A percentile compares a stretch with the other conserved stretches of the same genome.
Conservation (phyloP, 2,113 vertebrate species). For the Tauraco erythrolophus region DNA sequence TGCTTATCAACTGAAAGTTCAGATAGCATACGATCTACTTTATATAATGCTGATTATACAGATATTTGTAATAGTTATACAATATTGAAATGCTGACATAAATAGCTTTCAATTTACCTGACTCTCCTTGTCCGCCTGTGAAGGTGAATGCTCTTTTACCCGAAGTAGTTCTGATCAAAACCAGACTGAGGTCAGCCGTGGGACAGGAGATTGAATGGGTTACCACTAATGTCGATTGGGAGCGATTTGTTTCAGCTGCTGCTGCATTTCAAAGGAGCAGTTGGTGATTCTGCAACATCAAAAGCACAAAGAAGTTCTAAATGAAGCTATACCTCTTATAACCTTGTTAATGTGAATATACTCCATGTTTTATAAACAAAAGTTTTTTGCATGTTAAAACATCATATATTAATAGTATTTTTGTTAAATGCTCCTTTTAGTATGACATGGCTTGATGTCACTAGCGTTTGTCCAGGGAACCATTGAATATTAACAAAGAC, state of each 20-base stretch:
- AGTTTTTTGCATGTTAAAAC: background rate
- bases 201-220: slow-evolving; percentile 56
- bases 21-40: background rate
- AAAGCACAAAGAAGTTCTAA: slow-evolving; percentile 3
- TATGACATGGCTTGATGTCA: background rate
- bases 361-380: background rate
- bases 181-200: slow-evolving; percentile 38
- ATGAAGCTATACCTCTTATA: background rate
- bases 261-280: slow-evolving; percentile 36
- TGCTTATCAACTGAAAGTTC: background rate
- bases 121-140: slow-evolving; percentile 44
- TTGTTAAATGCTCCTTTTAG: background rate
- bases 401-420: background rate
- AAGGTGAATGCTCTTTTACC: slow-evolving; percentile 44
- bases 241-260: slow-evolving; percentile 58
- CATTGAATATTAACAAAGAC: background rate
- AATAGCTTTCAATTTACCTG: slow-evolving; percentile 40
- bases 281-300: slow-evolving; percentile 27
- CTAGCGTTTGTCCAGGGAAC: background rate
- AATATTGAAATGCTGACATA: slow-evolving; percentile 16
- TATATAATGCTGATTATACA: background rate
- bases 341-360: background rate
- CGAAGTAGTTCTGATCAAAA: slow-evolving; percentile 56
- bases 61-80: background rate
- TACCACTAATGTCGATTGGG: background rate